Base-by-base conservation (phyloP, 2,113 vertebrate genomes). In the Ageneiosus marmoratus region DNA sequence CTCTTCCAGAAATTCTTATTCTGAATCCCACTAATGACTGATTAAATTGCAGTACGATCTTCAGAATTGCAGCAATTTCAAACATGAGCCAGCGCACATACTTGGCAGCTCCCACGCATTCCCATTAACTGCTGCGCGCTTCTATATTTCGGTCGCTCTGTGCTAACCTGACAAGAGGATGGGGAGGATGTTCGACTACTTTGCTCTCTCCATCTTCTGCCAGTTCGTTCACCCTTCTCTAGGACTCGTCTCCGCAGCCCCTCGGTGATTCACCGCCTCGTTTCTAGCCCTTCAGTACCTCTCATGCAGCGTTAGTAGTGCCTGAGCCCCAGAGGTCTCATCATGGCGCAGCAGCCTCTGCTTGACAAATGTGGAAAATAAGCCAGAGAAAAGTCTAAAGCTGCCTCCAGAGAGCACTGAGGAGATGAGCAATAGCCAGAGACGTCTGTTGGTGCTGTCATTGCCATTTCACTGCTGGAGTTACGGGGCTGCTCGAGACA, bases 351-450 rank as follows among this genome's bases (percentile, higher is more conserved):
- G 85, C 16, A 63, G 72, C 48, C 74, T 77, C 77, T 53, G 46
- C 84, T 82, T 86, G 84, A 87, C 72, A 79, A 85, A 86, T 83
- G 86, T 69, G 34, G 70, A 84, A 84, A 87, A 82, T 74, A 84
- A 86, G 77, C 76, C 53, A 29, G 79, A 82, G 79, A 77, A 86
- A 67, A 84, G 67, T 82, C 67, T 63, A 76, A 87, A 84, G 81
- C 60, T 50, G 56, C 73, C 86, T 88, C 88, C 6, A 7, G 82
- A 82, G 86, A 86, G 84, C 29, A 69, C 15, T 32, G 60, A 37
- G 24, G 60, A 50, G 77, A 82, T 79, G 83, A 84, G 75, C 74
- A 81, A 74, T 77, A 80, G 85, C 65, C 80, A 48, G 63, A n/a
- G 51, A n/a, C 32, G 70, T 60, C 51, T 48, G 77, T 73, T 51